Evolutionary conservation across 2,797 vertebrate species (phyloP).

Genomic region (Benthosema pterotum): DNA sequence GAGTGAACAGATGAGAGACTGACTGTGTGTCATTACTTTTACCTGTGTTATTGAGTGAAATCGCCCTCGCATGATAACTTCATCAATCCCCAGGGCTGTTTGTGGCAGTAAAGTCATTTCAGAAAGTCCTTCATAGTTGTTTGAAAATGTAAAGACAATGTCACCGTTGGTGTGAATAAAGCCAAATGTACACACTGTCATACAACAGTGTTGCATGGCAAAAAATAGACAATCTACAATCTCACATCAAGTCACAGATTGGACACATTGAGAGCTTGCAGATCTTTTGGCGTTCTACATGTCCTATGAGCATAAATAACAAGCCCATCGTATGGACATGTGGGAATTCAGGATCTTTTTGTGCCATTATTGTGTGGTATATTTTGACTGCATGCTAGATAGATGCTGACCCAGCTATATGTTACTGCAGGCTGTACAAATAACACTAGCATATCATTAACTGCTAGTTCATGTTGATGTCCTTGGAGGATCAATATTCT

Average conservation of each 20-base stretch:
- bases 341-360: conserved; percentile 7
- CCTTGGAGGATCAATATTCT: too few relatives aligned
- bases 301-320: too few relatives aligned
- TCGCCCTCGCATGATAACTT: conserved; percentile 69
- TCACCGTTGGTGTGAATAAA: background rate
- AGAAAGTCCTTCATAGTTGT: conserved; percentile 46
- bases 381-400: conserved; percentile 4
- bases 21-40: conserved; percentile 58
- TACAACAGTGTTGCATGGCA: too few relatives aligned
- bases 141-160: conserved; percentile 29
- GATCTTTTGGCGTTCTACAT: too few relatives aligned
- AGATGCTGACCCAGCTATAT: conserved; percentile 22
- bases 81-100: conserved; percentile 65
- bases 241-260: too few relatives aligned
- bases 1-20: conserved; percentile 58
- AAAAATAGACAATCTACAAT: too few relatives aligned
- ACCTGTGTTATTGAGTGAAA: conserved; percentile 72
- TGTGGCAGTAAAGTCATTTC: conserved; percentile 35
- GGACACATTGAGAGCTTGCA: too few relatives aligned
- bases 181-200: too few relatives aligned
- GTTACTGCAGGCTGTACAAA: background rate
- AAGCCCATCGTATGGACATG: background rate
- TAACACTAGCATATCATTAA: background rate
- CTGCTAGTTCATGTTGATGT: background rate
- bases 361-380: conserved; percentile 3